Evolutionary conservation across 2,797 vertebrate genomes (phyloP), one percentile per base, ranked within the genome.

Genomic region (Acanthurus lineatus): DNA sequence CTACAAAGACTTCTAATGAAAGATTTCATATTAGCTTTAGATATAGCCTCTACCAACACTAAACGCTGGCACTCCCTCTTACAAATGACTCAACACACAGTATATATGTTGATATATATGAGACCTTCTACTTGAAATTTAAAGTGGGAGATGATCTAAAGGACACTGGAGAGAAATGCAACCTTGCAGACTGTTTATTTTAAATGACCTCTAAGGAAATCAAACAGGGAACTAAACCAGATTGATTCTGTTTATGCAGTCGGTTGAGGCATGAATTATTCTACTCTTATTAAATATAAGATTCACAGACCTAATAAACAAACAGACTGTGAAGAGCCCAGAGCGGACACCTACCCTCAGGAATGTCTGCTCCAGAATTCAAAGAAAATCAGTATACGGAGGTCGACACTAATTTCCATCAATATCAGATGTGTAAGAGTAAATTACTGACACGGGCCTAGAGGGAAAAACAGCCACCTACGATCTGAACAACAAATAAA

Each of bases 331-430:
- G 22, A 57, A 28, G 48, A 57, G 63, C 51, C 56, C 54, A 52
- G 22, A 56, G 62, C 0, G 9, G 0, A 4, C 54, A 28, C 51
- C 54, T 61, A 56, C 69, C 76, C 75, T 73, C 28, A 69, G 71
- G 82, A 86, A 44, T n/a, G 20, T 81, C 79, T 76, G 69, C 61
- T 52, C 7, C 67, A 58, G 57, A 68, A 81, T 74, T 83, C 48
- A 79, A 83, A 88, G 67, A 59, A 70, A 83, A 59, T 17, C 12
- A 28, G 67, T 42, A 56, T 42, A 71, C 1, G 1, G 80, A 77
- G 74, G 63, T 86, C 60, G 8, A 73, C 64, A 69, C 54, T 87
- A 68, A 87, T 92, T 90, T 88, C 69, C 88, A 89, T 91, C 88
- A 86, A 82, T 85, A 88, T 82, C 65, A 84, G 64, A 84, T 79